A percentile compares a stretch with the other conserved stretches of the same genome.
Evolutionary conservation across 2,113 vertebrate species (phyloP).

Genomic region (Strigops habroptila): DNA sequence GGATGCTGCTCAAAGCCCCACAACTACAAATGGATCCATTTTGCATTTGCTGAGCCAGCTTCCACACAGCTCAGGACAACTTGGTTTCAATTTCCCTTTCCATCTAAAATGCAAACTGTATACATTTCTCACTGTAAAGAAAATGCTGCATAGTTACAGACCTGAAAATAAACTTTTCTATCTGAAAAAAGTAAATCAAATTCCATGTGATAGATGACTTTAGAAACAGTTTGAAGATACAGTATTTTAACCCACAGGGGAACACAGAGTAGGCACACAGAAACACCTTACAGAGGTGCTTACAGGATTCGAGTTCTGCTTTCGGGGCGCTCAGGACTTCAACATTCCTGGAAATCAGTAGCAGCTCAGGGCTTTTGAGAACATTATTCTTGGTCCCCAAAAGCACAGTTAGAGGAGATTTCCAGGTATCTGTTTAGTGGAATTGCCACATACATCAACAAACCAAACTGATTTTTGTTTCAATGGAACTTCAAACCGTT

Average conservation of each 20-base stretch:
- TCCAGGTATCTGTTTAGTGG: neutral
- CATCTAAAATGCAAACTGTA: neutral
- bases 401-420: neutral
- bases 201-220: neutral
- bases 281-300: neutral
- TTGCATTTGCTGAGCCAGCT: slow-evolving; percentile 28
- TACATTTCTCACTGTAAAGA: slow-evolving; percentile 10
- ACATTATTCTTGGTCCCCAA: neutral
- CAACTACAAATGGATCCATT: neutral
- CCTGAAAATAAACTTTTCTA: neutral
- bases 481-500: neutral
- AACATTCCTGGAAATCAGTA: neutral
- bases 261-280: neutral
- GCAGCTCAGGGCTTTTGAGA: neutral
- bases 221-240: neutral
- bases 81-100: slow-evolving; percentile 49
- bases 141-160: neutral
- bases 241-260: neutral
- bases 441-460: neutral
- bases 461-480: neutral
- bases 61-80: slow-evolving; percentile 59
- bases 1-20: neutral
- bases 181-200: neutral
- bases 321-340: neutral
- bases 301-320: neutral